Evolutionary conservation across 2,797 vertebrate species (phyloP), one percentile per base, ranked within the genome.

Genomic region (Emys orbicularis): DNA sequence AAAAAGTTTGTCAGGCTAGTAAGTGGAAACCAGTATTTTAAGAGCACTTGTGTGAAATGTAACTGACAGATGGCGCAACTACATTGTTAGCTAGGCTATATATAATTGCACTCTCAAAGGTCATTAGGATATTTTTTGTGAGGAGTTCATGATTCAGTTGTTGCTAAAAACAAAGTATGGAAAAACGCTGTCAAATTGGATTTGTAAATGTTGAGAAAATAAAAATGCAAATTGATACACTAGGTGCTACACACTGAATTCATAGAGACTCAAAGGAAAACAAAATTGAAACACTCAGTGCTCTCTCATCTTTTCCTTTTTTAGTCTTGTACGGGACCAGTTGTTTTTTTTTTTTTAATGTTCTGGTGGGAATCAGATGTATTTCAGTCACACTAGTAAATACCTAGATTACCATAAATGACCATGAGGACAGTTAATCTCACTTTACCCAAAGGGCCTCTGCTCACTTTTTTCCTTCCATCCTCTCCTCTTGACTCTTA

Each of bases 401-500:
- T 81, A 52, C 81, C 79, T 47, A 47, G 29, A 2, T 50, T 61
- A 34, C 31, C 31, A 61, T 61, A 61, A 61, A 61, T 31, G 29
- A 61, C 29, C 31, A 61, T 16, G 31, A 61, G 59, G 59, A 16
- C 59, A 61, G 12, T 31, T 61, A n/a, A 19, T 37, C 50, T 72
- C 4, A 2, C 79, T 90, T 84, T 72, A 90, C 79, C 87, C 74
- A 90, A 54, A 84, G 3, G 9, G 68, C 6, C 50, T 82, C 53
- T 91, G 93, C 81, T 76, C 83, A 92, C 56, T 88, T 93, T 92
- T 93, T 49, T 16, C 47, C n/a, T 52, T 5, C 50, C 77, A 85
- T 79, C 84, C 89, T 91, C 79, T 34, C 80, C 90, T 8, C 81
- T 82, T 84, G 96, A 84, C 90, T 94, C 84, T 91, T 97, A 92